A percentile compares a stretch with the other conserved stretches of the same genome.
Conservation (phyloP, 2,888 invertebrate genomes). For the Tenodera sinensis region DNA sequence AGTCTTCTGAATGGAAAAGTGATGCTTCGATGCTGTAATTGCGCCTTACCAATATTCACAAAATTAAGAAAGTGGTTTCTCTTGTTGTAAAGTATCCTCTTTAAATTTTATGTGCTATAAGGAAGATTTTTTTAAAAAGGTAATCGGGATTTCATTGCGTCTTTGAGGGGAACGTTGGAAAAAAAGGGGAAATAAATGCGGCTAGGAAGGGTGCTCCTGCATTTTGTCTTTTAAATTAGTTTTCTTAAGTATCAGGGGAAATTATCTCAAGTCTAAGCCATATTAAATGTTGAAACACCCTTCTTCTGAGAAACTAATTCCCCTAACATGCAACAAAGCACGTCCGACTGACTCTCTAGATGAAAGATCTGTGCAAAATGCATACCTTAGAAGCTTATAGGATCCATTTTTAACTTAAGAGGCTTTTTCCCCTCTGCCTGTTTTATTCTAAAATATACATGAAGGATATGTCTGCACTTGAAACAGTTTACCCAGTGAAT, state of each 20-base stretch:
- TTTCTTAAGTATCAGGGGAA: conserved; percentile 3
- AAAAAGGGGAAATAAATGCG: neutral
- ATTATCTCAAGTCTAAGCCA: neutral
- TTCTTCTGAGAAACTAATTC: neutral
- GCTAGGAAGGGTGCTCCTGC: neutral
- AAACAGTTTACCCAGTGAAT: neutral
- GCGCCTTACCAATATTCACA: no score
- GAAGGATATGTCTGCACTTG: neutral
- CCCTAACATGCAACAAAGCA: neutral
- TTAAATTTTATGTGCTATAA: neutral
- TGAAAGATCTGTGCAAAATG: neutral
- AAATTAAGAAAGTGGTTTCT: no score
- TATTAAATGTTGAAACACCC: neutral
- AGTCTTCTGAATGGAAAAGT: no score
- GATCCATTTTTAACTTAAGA: neutral
- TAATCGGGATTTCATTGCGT: neutral
- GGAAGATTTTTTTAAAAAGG: neutral
- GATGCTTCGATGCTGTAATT: no score
- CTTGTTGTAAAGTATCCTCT: neutral
- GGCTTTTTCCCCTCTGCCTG: neutral
- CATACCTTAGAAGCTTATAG: neutral
- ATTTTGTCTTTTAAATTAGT: neutral
- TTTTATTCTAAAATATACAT: neutral
- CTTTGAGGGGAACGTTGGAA: neutral
- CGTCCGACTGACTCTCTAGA: neutral